Conservation (phyloP, 2,888 invertebrate species). For the Leptinotarsa peninsularis region DNA sequence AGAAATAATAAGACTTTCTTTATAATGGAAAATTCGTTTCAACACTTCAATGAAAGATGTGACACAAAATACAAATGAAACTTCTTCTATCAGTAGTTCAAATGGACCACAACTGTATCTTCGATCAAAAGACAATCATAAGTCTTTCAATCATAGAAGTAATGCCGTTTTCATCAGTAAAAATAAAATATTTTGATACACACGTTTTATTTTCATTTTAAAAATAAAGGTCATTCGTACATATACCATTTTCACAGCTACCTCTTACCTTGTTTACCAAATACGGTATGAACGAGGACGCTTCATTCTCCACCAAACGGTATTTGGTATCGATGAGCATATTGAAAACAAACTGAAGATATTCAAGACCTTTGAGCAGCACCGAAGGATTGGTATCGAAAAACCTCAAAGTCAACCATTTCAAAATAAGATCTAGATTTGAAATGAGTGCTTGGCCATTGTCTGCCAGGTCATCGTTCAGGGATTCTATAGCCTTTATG, state of each 20-base stretch:
- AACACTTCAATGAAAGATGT: no score
- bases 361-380: constrained; percentile 90
- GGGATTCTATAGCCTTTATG: constrained; percentile 91
- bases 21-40: no score
- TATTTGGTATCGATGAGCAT: constrained; percentile 82
- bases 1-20: no score
- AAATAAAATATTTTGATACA: no score
- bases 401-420: constrained; percentile 86
- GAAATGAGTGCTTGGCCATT: constrained; percentile 84
- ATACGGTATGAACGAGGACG: constrained; percentile 94
- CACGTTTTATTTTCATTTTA: no score
- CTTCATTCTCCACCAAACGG: constrained; percentile 90
- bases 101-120: no score
- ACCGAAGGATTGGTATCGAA: constrained; percentile 69
- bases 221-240: constrained; percentile 83
- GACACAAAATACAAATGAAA: no score
- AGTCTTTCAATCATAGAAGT: no score
- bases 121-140: no score
- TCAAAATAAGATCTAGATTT: constrained; percentile 94
- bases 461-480: constrained; percentile 85
- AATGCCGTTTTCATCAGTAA: no score
- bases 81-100: no score
- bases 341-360: constrained; percentile 24
- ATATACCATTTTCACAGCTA: constrained; percentile 71
- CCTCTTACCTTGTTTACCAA: constrained; percentile 84